Base-by-base conservation (phyloP, 1,140 invertebrate genomes). In the Penaeus chinensis region DNA sequence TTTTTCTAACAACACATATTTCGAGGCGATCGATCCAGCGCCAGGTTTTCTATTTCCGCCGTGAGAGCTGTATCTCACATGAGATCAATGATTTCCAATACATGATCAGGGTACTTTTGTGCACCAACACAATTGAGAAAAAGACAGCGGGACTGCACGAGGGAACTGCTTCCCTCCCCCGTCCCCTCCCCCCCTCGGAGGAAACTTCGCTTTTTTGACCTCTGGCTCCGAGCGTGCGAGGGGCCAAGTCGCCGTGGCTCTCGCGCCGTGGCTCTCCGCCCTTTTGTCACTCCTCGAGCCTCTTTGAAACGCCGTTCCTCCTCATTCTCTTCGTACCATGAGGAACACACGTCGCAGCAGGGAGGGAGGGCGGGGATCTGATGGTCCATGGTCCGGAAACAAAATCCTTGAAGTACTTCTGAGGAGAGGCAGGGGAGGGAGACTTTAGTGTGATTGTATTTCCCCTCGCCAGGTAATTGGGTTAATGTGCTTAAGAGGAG, bases 101-200 rank as follows among this genome's bases (percentile, higher is more conserved):
- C 32, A 37, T 54, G 42, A 24, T 79, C 77, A n/a, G 37, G 61
- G 61, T 79, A 60, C 61, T 79, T 60, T 42, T 54, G n/a, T 54
- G 22, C 27, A 24, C 32, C 24, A 22, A 47, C 77, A 24, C 42
- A 47, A 60, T 79, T 79, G 77, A 79, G 37, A 24, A 60, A 60
- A 60, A 79, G 77, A 79, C 47, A 79, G 54, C 11, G 54, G 54
- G 54, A 54, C 54, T 54, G 54, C 54, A 54, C 77, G 61, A 79
- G 77, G 77, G 77, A 60, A 79, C 61, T 79, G 42, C 77, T 47
- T 79, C 77, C 77, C 61, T 37, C 77, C 61, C 20, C 77, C 61
- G 22, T 24, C 60, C 74, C 74, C 54, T 2, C 76, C 60, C 60
- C 37, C 60, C 19, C 16, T 78, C 77, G 54, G 54, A 16, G 54